A percentile compares a stretch with the other conserved stretches of the same genome.
Evolutionary conservation across 2,113 vertebrate genomes (phyloP).

Genomic region (Sapajus apella): DNA sequence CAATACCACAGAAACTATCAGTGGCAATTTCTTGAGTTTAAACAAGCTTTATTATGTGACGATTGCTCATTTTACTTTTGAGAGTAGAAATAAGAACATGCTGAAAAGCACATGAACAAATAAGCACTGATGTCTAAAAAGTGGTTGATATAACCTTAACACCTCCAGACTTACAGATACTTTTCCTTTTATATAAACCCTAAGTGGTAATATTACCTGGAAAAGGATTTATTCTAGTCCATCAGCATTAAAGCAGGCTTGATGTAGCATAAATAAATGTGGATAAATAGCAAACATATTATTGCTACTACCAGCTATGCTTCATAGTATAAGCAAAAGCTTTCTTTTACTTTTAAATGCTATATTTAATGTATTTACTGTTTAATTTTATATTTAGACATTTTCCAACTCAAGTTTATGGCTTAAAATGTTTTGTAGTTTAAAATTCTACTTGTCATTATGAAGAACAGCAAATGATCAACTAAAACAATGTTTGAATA

Average conservation of each 20-base stretch:
- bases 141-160: constrained; percentile 56
- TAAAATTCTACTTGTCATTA: constrained; percentile 55
- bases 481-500: neutral
- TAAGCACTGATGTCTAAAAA: neutral
- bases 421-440: constrained; percentile 40
- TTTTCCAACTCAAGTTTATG: constrained; percentile 21
- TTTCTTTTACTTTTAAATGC: constrained; percentile 75
- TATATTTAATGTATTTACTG: constrained; percentile 68
- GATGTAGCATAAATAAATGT: constrained; percentile 75
- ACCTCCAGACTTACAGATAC: constrained; percentile 42
- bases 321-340: constrained; percentile 61
- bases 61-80: constrained; percentile 40
- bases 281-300: constrained; percentile 76
- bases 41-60: constrained; percentile 18
- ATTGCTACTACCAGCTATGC: constrained; percentile 64
- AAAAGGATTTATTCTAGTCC: constrained; percentile 74
- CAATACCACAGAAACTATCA: neutral
- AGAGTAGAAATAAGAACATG: constrained; percentile 58
- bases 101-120: constrained; percentile 62
- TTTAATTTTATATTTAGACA: constrained; percentile 74
- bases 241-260: constrained; percentile 78
- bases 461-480: neutral
- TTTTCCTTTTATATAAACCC: constrained; percentile 66
- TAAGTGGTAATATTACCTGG: constrained; percentile 73
- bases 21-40: constrained; percentile 36